phyloP scores from a whole-genome alignment of 2,797 vertebrate genomes.

The Australoheros facetus region DNA sequence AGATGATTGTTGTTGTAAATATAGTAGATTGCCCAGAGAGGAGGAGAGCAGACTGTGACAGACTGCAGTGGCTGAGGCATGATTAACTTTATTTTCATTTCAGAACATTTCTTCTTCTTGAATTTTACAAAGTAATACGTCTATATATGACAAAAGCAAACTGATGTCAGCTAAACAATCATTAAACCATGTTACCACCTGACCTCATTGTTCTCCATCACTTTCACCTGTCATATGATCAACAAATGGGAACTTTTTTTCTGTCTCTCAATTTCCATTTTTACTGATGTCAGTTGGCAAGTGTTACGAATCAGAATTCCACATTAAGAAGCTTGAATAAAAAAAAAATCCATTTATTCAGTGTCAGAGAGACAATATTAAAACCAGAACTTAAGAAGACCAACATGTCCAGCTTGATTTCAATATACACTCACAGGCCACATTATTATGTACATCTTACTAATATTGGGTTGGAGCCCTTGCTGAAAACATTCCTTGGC shows the following conservation, averaged over 20 bases:
- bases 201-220: conserved; percentile 27
- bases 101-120: conserved; percentile 7
- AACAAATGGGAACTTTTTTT: background rate
- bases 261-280: conserved; percentile 10
- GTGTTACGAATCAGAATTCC: conserved; percentile 40
- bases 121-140: background rate
- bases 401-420: background rate
- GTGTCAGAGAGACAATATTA: background rate
- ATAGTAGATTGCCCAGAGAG: conserved; percentile 39
- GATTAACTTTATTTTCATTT: conserved; percentile 30
- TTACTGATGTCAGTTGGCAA: conserved; percentile 33
- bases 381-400: background rate
- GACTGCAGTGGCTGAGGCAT: conserved; percentile 63
- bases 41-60: conserved; percentile 46
- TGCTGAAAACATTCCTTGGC: background rate
- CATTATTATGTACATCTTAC: background rate
- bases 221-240: conserved; percentile 38
- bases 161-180: background rate
- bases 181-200: background rate
- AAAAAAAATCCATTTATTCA: background rate
- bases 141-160: background rate
- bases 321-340: background rate
- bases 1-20: conserved; percentile 50
- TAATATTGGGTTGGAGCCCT: background rate
- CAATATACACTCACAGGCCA: background rate